A percentile compares a stretch with the other conserved stretches of the same genome.
Conservation (phyloP, 2,113 vertebrate genomes). For the Argyrosomus japonicus region DNA sequence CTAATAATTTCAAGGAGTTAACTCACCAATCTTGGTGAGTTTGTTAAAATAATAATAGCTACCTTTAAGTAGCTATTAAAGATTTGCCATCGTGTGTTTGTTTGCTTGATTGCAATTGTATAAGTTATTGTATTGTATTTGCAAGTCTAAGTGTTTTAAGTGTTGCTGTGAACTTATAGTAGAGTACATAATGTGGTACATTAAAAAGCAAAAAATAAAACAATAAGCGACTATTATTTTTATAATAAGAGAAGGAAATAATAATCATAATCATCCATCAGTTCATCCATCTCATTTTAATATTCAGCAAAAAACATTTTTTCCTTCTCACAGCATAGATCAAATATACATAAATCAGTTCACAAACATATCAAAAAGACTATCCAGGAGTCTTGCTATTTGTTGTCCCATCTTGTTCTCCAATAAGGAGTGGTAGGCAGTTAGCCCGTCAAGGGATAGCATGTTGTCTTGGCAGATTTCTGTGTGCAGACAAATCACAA, state of each 20-base stretch:
- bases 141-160: background rate
- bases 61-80: background rate
- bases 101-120: background rate
- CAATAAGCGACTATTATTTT: background rate
- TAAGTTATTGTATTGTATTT: background rate
- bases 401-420: slow-evolving; percentile 49
- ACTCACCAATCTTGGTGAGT: background rate
- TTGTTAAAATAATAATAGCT: background rate
- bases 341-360: slow-evolving; percentile 54
- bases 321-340: background rate
- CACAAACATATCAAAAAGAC: slow-evolving; percentile 65
- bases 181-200: background rate
- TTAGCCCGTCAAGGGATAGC: slow-evolving; percentile 35
- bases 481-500: slow-evolving; percentile 25
- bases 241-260: background rate
- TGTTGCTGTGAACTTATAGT: too few species aligned
- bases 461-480: slow-evolving; percentile 66
- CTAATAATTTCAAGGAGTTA: too few species aligned
- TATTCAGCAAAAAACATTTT: background rate
- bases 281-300: background rate
- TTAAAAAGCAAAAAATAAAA: background rate
- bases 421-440: slow-evolving; percentile 39
- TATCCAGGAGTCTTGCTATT: slow-evolving; percentile 58
- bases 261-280: background rate
- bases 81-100: background rate